Conservation (phyloP, 2,113 vertebrate species). For the Macquaria ambigua region DNA sequence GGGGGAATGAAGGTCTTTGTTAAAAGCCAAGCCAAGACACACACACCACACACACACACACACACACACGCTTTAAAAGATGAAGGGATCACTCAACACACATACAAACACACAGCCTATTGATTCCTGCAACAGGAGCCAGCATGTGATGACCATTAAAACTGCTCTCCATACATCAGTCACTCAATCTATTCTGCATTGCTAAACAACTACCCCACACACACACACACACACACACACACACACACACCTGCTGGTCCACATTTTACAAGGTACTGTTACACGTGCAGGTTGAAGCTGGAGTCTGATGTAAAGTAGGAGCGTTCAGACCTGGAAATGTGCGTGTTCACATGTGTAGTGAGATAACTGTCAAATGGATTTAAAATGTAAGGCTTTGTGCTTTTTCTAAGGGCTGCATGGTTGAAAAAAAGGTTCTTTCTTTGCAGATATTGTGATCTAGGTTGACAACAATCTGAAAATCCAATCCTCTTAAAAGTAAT, state of each 20-base stretch:
- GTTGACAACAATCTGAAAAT: not conserved
- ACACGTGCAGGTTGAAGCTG: not conserved
- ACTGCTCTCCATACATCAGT: constrained; percentile 34
- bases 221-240: constrained; percentile 14
- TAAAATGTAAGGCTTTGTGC: not conserved
- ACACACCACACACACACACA: constrained; percentile 4
- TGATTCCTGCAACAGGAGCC: constrained; percentile 3
- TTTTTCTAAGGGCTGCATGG: not conserved
- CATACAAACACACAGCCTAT: constrained; percentile 11
- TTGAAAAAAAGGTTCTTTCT: not conserved
- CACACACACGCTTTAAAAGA: not conserved
- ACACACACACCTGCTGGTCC: not conserved
- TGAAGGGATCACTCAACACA: not conserved
- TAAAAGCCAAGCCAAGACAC: not conserved
- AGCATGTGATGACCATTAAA: constrained; percentile 51
- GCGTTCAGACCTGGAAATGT: not conserved
- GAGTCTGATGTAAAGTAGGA: not conserved
- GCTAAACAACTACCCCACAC: not conserved
- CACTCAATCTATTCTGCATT: constrained; percentile 24
- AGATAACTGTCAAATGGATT: not conserved
- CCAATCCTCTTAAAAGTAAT: constrained; percentile 5
- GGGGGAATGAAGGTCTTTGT: not conserved
- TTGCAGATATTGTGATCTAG: not conserved
- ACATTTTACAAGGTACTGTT: not conserved
- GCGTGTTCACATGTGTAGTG: not conserved